Evolutionary conservation across 2,797 vertebrate species (phyloP).

Genomic region (Lepilemur ruficaudatus): DNA sequence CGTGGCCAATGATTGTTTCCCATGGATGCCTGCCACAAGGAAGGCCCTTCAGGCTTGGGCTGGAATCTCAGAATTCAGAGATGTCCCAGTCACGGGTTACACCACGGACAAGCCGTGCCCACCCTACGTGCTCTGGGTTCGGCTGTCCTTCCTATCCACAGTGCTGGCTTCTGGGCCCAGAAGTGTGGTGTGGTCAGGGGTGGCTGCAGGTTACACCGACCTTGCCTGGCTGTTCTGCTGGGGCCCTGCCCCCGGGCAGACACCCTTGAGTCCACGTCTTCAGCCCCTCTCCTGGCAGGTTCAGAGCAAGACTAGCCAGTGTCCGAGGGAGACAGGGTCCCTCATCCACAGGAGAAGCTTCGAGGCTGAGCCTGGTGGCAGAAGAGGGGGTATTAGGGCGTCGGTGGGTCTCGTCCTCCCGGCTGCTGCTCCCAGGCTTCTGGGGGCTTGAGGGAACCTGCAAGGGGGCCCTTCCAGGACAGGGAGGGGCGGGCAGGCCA

Average conservation of each 20-base stretch:
- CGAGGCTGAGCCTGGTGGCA: conserved; percentile 89
- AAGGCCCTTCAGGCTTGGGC: neutral
- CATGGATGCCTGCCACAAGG: too few relatives aligned
- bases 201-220: neutral
- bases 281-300: conserved; percentile 59
- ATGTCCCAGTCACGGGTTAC: fast-evolving
- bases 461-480: too few relatives aligned
- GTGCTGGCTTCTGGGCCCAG: neutral
- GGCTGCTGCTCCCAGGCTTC: too few relatives aligned
- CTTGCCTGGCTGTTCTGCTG: neutral
- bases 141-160: neutral
- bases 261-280: conserved; percentile 76
- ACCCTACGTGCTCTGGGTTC: neutral
- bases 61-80: neutral
- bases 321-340: conserved; percentile 80
- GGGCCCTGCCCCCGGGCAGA: neutral
- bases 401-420: fast-evolving
- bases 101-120: fast-evolving
- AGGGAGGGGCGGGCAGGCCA: neutral
- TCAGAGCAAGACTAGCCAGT: conserved; percentile 50
- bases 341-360: conserved; percentile 83
- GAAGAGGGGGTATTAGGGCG: neutral
- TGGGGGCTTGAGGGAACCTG: neutral
- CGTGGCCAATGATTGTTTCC: neutral
- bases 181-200: fast-evolving